Percentiles rank a stretch among this genome's conserved stretches.
These are phyloP conservation scores for Synergus umbraculus DNA, from an alignment of 2,888 invertebrate species.

Conservation along the genomic window DNA sequence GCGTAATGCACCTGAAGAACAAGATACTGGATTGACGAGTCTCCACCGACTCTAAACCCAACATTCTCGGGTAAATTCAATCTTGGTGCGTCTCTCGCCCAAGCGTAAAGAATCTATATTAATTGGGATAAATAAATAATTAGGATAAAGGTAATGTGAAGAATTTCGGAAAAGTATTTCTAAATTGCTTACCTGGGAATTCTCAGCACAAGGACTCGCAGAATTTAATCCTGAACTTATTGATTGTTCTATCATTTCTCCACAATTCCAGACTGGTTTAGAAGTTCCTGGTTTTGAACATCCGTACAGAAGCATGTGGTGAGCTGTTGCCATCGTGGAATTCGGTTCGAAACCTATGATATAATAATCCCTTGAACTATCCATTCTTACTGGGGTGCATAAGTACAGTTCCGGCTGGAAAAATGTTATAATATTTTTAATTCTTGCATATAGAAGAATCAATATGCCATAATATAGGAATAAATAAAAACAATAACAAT, in stretches of 20 bases:
- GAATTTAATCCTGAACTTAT: constrained; percentile 77
- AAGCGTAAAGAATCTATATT: constrained; percentile 91
- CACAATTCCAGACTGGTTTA: constrained; percentile 91
- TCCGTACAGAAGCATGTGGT: constrained; percentile 96
- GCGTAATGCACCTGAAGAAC: constrained; percentile 96
- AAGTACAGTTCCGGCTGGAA: constrained; percentile 94
- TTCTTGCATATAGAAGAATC: not conserved
- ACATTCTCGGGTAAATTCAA: constrained; percentile 90
- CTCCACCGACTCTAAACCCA: constrained; percentile 93
- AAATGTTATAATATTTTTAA: constrained; percentile 30
- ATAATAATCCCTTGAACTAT: constrained; percentile 86
- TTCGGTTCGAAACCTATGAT: constrained; percentile 96
- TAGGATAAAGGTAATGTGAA: too few species aligned
- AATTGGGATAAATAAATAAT: not conserved
- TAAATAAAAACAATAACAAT: not conserved
- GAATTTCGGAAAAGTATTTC: not conserved
- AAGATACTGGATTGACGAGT: constrained; percentile 90
- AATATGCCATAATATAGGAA: too few species aligned
- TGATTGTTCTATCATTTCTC: constrained; percentile 88
- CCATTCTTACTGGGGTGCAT: constrained; percentile 93
- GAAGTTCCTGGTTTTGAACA: constrained; percentile 88
- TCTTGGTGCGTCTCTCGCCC: constrained; percentile 94
- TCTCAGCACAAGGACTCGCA: constrained; percentile 87
- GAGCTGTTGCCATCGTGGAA: constrained; percentile 92
- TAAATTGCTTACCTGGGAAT: constrained; percentile 81